A percentile compares a stretch with the other conserved stretches of the same genome.
These are phyloP conservation scores for Kuschelorhynchus macadamiae DNA, from an alignment of 2,888 invertebrate genomes.

Conservation along the genomic window DNA sequence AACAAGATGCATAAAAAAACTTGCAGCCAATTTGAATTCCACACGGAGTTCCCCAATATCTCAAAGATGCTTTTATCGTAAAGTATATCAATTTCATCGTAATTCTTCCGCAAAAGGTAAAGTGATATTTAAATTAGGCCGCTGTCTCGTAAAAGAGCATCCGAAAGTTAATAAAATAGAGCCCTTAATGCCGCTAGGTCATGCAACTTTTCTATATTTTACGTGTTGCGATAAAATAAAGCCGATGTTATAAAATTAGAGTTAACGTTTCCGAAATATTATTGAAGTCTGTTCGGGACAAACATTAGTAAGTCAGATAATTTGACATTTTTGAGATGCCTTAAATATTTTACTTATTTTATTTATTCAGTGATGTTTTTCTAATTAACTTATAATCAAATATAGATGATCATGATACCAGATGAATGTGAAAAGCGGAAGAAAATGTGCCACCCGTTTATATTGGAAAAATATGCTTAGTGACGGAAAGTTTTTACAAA, in stretches of 20 bases:
- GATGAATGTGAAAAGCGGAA: too few relatives aligned
- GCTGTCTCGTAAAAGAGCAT: constrained; percentile 53
- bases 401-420: neutral
- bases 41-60: neutral
- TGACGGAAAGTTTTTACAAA: too few relatives aligned
- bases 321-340: too few relatives aligned
- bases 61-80: constrained; percentile 14
- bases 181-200: constrained; percentile 49
- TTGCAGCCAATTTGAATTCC: neutral
- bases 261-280: constrained; percentile 26
- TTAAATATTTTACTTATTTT: too few relatives aligned
- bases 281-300: too few relatives aligned
- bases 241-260: constrained; percentile 40
- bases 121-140: constrained; percentile 54
- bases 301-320: too few relatives aligned
- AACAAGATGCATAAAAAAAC: neutral
- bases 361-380: too few relatives aligned
- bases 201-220: constrained; percentile 49
- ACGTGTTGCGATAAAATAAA: constrained; percentile 27
- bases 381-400: too few relatives aligned
- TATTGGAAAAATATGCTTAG: too few relatives aligned
- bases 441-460: too few relatives aligned
- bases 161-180: constrained; percentile 52
- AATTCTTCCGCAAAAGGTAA: constrained; percentile 41
- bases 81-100: constrained; percentile 20